These are phyloP conservation scores for Zalophus californianus DNA, from an alignment of 2,797 vertebrate genomes.

Conservation along the genomic window DNA sequence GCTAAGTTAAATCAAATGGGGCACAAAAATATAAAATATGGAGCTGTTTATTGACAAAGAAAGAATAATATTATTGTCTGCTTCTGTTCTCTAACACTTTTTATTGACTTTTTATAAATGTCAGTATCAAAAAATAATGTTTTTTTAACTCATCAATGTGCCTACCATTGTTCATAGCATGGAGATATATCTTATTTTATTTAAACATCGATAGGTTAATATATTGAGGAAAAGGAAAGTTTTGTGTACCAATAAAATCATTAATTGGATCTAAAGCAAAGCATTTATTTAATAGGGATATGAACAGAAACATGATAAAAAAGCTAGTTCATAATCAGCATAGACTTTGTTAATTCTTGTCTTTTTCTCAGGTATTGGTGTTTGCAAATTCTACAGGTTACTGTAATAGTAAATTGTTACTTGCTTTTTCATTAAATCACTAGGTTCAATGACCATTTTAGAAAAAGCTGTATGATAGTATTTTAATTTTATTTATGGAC, in stretches of 20 bases:
- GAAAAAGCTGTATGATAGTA: neutral
- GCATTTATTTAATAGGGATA: neutral
- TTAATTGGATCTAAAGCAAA: neutral
- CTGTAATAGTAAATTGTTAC: neutral
- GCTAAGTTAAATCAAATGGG: neutral
- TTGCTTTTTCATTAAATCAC: neutral
- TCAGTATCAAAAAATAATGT: neutral
- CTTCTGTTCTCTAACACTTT: neutral
- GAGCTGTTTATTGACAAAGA: neutral
- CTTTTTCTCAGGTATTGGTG: neutral
- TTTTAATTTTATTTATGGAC: neutral
- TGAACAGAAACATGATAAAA: neutral
- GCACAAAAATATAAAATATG: neutral
- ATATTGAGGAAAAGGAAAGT: neutral
- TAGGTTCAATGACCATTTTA: neutral
- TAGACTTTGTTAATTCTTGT: neutral
- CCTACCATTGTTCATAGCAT: neutral
- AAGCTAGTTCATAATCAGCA: neutral
- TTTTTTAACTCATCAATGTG: neutral
- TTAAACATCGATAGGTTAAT: neutral
- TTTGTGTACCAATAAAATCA: neutral
- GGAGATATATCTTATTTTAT: neutral
- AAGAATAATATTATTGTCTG: neutral
- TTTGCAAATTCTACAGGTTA: neutral
- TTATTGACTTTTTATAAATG: neutral